A percentile compares a stretch with the other conserved stretches of the same genome.
Conservation (phyloP, 2,113 vertebrate species). For the Erpornis zantholeuca region DNA sequence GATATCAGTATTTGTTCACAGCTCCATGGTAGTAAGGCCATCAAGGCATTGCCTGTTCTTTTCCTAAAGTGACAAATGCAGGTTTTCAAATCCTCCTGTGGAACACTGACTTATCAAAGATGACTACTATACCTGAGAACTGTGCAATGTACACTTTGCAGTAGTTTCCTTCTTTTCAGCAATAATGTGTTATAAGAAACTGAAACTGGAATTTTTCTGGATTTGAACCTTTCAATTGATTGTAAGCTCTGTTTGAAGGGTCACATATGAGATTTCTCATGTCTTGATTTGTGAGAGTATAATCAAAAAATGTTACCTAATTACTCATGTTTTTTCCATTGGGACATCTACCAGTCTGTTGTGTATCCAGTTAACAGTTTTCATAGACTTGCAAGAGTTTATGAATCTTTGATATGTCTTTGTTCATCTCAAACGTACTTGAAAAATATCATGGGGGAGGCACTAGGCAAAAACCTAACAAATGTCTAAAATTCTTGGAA, state of each 20-base stretch:
- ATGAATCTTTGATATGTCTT: background rate
- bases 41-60: background rate
- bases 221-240: background rate
- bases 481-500: background rate
- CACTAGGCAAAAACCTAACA: background rate
- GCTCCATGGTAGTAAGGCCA: background rate
- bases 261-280: background rate
- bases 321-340: rapidly evolving
- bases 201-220: background rate
- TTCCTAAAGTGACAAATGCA: background rate
- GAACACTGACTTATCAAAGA: background rate
- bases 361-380: background rate
- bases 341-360: background rate
- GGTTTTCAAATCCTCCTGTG: background rate
- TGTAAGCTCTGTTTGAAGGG: background rate
- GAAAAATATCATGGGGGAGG: background rate
- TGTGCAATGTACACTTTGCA: background rate
- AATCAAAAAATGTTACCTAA: background rate
- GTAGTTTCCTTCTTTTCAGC: background rate
- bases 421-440: background rate
- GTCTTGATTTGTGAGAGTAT: background rate
- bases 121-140: background rate
- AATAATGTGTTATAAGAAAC: background rate
- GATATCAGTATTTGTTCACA: background rate
- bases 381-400: background rate